Percentiles rank a stretch among this genome's conserved stretches.
Conservation (phyloP, 23 tunicate genomes). For the Aplidium turbinatum region DNA sequence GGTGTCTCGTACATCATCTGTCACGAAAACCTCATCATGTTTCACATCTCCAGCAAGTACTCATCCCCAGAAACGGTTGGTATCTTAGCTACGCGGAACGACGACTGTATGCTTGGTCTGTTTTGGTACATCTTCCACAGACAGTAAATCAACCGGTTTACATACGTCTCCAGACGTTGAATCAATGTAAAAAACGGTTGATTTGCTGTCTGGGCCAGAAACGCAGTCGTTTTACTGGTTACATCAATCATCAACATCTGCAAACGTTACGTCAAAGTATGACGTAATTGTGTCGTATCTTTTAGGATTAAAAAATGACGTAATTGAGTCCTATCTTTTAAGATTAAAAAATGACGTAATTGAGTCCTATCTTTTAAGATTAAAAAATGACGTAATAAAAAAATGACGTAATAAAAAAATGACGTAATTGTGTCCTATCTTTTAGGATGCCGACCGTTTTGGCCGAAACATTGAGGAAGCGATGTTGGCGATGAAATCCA, state of each 20-base stretch:
- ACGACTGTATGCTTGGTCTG: background rate
- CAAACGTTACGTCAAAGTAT: too few relatives aligned
- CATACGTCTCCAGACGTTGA: too few relatives aligned
- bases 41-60: conserved; percentile 83
- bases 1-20: conserved; percentile 99
- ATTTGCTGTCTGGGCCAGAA: background rate
- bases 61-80: conserved; percentile 87
- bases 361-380: background rate
- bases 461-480: conserved; percentile 86
- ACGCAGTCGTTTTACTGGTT: background rate
- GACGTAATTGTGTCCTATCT: background rate
- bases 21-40: conserved; percentile 93
- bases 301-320: background rate
- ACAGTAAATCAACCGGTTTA: too few relatives aligned
- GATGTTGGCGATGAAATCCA: conserved; percentile 71
- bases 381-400: too few relatives aligned
- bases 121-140: too few relatives aligned
- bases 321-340: background rate
- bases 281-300: background rate
- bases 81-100: background rate
- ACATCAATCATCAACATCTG: too few relatives aligned
- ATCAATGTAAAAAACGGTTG: conserved; percentile 1
- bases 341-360: background rate
- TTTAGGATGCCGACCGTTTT: conserved; percentile 75
- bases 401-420: too few relatives aligned